phyloP scores from a whole-genome alignment of 2,888 invertebrate genomes.

The Acleris holmiana region DNA sequence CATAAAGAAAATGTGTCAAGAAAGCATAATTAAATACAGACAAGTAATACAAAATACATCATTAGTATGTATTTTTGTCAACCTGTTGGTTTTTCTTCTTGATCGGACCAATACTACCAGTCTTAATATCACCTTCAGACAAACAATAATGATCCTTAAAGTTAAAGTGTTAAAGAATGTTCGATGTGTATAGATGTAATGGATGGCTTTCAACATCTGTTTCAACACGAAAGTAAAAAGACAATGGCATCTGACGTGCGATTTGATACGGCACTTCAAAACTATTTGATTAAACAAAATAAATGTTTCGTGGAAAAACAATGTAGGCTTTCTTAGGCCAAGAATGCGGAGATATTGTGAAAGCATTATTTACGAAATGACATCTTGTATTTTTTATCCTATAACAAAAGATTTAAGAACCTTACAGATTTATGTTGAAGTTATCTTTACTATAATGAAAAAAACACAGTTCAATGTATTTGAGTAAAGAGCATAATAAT shows the following conservation, averaged over 20 bases:
- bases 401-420: neutral
- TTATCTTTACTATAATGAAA: neutral
- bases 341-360: slow-evolving; percentile 12
- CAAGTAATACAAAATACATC: slow-evolving; percentile 33
- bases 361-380: slow-evolving; percentile 12
- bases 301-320: slow-evolving; percentile 39
- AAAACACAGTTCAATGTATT: no score
- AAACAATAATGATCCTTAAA: slow-evolving; percentile 11
- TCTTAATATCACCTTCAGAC: neutral
- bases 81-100: slow-evolving; percentile 33
- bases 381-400: neutral
- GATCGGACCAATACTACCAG: slow-evolving; percentile 23
- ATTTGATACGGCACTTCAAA: slow-evolving; percentile 45
- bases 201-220: slow-evolving; percentile 29
- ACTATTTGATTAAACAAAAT: slow-evolving; percentile 44
- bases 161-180: neutral
- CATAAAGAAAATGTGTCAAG: slow-evolving; percentile 33
- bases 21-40: slow-evolving; percentile 38
- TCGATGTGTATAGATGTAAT: slow-evolving; percentile 1
- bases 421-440: no score
- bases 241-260: slow-evolving; percentile 40
- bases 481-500: neutral
- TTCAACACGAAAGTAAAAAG: slow-evolving; percentile 38
- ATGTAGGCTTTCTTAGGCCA: slow-evolving; percentile 18
- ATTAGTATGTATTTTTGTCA: slow-evolving; percentile 38